These are phyloP conservation scores for Homarus gammarus DNA, from an alignment of 2,888 invertebrate genomes.

Conservation along the genomic window DNA sequence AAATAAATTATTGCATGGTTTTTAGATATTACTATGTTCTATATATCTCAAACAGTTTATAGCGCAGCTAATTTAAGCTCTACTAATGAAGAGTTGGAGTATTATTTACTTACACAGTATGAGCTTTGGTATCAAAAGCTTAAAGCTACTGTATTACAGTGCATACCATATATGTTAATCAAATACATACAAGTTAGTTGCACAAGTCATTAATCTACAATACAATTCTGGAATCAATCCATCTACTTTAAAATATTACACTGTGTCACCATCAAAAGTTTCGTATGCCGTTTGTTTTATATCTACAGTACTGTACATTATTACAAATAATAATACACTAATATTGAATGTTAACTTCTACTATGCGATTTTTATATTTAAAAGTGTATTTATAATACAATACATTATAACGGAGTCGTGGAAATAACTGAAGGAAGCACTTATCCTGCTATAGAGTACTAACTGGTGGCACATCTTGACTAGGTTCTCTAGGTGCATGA, in stretches of 20 bases:
- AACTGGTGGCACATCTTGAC: constrained; percentile 45
- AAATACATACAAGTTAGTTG: too few species aligned
- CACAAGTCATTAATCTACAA: too few species aligned
- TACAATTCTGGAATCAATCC: too few species aligned
- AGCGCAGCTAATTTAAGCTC: background rate
- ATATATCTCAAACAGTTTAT: background rate
- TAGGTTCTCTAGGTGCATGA: background rate
- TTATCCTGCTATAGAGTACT: constrained; percentile 41
- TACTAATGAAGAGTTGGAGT: background rate
- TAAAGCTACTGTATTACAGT: too few species aligned
- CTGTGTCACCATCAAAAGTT: too few species aligned
- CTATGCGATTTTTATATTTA: background rate
- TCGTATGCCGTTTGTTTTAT: too few species aligned
- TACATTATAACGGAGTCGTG: background rate
- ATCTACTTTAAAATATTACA: too few species aligned
- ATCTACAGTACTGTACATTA: too few species aligned
- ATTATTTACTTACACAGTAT: background rate
- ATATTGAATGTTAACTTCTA: background rate
- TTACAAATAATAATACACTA: background rate
- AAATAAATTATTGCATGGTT: background rate
- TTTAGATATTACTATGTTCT: background rate
- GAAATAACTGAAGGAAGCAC: background rate
- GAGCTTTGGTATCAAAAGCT: too few species aligned
- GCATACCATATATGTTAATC: too few species aligned
- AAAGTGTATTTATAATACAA: background rate